phyloP scores from a whole-genome alignment of 2,113 vertebrate species.

The Ctenomys sociabilis region DNA sequence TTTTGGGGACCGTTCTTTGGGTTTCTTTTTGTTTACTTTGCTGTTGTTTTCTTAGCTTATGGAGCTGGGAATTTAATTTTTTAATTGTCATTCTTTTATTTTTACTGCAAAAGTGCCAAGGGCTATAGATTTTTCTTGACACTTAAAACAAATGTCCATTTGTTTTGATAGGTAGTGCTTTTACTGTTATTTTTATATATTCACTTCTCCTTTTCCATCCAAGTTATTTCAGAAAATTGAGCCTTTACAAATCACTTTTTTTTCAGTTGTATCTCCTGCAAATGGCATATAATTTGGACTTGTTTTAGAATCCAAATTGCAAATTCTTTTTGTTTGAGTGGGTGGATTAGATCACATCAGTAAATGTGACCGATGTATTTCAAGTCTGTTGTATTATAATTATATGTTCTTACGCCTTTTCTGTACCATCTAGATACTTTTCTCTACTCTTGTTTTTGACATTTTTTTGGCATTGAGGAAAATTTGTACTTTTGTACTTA shows the following conservation, averaged over 20 bases:
- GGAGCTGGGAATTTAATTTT: neutral
- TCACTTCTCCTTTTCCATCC: neutral
- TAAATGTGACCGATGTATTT: neutral
- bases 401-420: neutral
- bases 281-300: too few species aligned
- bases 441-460: neutral
- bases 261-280: neutral
- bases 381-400: neutral
- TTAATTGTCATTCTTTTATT: neutral
- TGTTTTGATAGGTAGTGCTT: neutral
- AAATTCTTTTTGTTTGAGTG: neutral
- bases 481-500: neutral
- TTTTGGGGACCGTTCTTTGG: neutral
- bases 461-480: neutral
- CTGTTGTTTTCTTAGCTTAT: neutral
- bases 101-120: neutral
- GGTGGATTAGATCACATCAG: neutral
- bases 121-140: neutral
- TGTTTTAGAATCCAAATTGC: neutral
- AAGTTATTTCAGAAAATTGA: neutral
- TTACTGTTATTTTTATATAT: neutral
- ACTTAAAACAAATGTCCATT: neutral
- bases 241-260: neutral
- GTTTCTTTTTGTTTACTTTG: neutral
- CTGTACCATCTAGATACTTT: neutral